Percentiles rank a stretch among this genome's conserved stretches.
Conservation (phyloP, 2,888 invertebrate genomes). For the Athrips mouffetella region DNA sequence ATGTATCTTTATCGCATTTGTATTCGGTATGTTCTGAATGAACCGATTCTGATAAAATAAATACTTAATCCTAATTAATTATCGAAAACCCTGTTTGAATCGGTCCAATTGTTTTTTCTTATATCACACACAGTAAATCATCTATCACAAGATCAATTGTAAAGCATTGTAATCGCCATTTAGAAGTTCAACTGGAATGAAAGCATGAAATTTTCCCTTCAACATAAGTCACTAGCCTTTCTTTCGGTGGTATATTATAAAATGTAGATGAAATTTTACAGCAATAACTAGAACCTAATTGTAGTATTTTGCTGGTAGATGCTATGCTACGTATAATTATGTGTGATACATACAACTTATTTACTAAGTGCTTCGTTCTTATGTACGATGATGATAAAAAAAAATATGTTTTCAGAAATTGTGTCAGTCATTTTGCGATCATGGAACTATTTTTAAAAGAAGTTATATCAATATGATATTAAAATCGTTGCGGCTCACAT, state of each 20-base stretch:
- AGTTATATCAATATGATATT: conserved; percentile 69
- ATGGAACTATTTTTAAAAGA: conserved; percentile 46
- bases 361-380: conserved; percentile 46
- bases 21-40: too few relatives aligned
- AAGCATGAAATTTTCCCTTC: conserved; percentile 32
- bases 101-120: too few relatives aligned
- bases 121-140: too few relatives aligned
- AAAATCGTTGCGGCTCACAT: conserved; percentile 70
- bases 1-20: too few relatives aligned
- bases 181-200: background rate
- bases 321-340: conserved; percentile 66
- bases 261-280: conserved; percentile 68
- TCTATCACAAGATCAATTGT: too few relatives aligned
- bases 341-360: conserved; percentile 70
- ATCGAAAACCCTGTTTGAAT: too few relatives aligned
- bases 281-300: conserved; percentile 75
- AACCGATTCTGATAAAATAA: too few relatives aligned
- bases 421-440: conserved; percentile 51
- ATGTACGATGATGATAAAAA: background rate
- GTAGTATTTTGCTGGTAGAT: conserved; percentile 71
- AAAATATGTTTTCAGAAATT: conserved; percentile 22
- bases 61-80: too few relatives aligned
- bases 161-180: conserved; percentile 11
- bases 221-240: conserved; percentile 58
- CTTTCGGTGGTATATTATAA: conserved; percentile 64